Percentiles rank a stretch among this genome's conserved stretches.
Conservation (phyloP, 2,797 vertebrate genomes). For the Pyrocephalus nanus region DNA sequence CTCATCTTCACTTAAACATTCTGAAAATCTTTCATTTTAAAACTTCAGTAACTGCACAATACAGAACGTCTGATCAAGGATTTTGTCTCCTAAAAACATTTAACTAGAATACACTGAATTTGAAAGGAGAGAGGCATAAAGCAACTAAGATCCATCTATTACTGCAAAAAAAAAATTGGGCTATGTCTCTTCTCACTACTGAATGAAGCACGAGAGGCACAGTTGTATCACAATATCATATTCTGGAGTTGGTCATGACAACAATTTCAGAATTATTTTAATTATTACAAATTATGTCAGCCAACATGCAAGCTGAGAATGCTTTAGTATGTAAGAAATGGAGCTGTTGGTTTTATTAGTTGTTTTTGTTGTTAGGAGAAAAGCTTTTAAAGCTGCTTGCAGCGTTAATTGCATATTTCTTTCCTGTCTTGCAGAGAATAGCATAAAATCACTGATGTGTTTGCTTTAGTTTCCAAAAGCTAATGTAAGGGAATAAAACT, state of each 20-base stretch:
- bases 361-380: constrained; percentile 51
- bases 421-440: constrained; percentile 62
- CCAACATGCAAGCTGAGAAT: constrained; percentile 15
- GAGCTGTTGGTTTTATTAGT: constrained; percentile 41
- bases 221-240: neutral
- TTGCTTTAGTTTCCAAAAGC: constrained; percentile 71
- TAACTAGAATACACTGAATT: neutral
- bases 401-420: constrained; percentile 68
- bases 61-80: neutral
- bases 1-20: neutral
- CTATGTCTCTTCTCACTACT: neutral
- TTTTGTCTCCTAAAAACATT: neutral
- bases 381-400: constrained; percentile 57
- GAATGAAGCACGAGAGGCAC: neutral
- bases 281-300: constrained; percentile 29
- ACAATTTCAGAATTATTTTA: constrained; percentile 7
- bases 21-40: neutral
- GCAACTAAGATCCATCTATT: neutral
- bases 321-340: constrained; percentile 22
- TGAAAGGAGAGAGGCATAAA: neutral
- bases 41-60: neutral
- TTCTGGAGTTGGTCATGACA: neutral
- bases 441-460: constrained; percentile 76
- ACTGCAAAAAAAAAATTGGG: neutral
- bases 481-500: constrained; percentile 75